Base-by-base conservation (phyloP, 2,113 vertebrate genomes). In the Poeciliopsis prolifica region DNA sequence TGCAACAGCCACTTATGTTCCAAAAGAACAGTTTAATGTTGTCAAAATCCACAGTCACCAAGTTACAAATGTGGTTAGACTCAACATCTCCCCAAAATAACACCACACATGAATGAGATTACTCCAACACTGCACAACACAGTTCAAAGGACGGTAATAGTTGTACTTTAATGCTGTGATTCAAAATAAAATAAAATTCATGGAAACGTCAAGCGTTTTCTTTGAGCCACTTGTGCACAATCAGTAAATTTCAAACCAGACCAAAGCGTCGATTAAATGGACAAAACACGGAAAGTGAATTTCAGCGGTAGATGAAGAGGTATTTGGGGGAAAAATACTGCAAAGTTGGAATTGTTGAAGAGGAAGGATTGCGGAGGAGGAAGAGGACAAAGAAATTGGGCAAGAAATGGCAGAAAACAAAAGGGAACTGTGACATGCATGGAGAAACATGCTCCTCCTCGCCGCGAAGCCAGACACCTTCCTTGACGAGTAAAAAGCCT, bases 401-500 rank as follows among this genome's bases (percentile, higher is more conserved):
- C 61, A 54, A 84, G 58, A 82, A 82, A 79, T 81, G 81, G 72
- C 51, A 72, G 42, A 66, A 85, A 83, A 86, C 65, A 84, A 81
- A 83, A 77, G 54, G 64, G 80, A 74, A 65, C 15, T 24, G 65
- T 80, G 80, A 69, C 54, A 75, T 65, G 64, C 61, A 37, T 5
- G 31, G 48, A 82, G 77, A 85, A 85, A 84, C 77, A 68, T 79
- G 77, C 72, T 80, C 75, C 72, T 61, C 81, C 1, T 31, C 5
- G 10, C 58, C 30, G 73, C 70, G 84, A 83, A 75, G 77, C 71
- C 78, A 81, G 82, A 83, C 86, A 80, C 74, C 67, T 72, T 85
- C 79, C 60, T 42, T 87, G 86, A 89, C 82, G 87, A 85, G 78
- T 80, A 88, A 82, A 87, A 80, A 77, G 81, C 83, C 76, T 82